A percentile compares a stretch with the other conserved stretches of the same genome.
Conservation (phyloP, 1,140 invertebrate species). For the Diploscapter pachys region DNA sequence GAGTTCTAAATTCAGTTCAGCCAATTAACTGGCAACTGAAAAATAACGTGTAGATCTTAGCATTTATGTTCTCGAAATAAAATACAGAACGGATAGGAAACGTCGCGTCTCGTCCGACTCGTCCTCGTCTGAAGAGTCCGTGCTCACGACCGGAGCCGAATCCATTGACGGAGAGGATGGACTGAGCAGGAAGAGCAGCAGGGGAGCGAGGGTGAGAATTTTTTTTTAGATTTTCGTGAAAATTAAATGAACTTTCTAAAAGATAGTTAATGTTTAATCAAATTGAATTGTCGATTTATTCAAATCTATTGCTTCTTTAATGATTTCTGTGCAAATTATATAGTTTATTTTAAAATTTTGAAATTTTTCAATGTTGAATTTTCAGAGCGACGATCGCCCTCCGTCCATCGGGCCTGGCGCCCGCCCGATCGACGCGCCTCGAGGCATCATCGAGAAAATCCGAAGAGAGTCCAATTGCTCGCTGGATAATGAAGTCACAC, state of each 20-base stretch:
- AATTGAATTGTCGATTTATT: no score
- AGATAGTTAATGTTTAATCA: no score
- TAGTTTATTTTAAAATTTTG: neutral
- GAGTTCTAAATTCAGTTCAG: no score
- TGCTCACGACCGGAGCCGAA: conserved; percentile 1
- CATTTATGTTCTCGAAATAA: no score
- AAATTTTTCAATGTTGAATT: neutral
- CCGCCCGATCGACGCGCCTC: conserved; percentile 20
- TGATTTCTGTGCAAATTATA: neutral
- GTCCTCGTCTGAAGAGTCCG: conserved; percentile 11
- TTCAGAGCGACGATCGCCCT: neutral
- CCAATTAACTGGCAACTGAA: no score
- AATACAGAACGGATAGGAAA: no score
- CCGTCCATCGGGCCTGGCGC: neutral
- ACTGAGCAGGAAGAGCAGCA: conserved; percentile 14
- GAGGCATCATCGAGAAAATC: conserved; percentile 39
- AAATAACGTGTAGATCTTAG: no score
- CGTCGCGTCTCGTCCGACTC: conserved; percentile 3
- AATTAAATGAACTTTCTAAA: no score
- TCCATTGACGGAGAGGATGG: neutral
- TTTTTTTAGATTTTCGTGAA: neutral
- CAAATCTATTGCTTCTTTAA: no score
- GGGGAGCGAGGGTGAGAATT: neutral
- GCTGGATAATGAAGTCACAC: conserved; percentile 35
- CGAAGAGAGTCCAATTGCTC: conserved; percentile 35